A percentile compares a stretch with the other conserved stretches of the same genome.
Evolutionary conservation across 1,140 invertebrate species (phyloP).

Genomic region (Camponotus floridanus): DNA sequence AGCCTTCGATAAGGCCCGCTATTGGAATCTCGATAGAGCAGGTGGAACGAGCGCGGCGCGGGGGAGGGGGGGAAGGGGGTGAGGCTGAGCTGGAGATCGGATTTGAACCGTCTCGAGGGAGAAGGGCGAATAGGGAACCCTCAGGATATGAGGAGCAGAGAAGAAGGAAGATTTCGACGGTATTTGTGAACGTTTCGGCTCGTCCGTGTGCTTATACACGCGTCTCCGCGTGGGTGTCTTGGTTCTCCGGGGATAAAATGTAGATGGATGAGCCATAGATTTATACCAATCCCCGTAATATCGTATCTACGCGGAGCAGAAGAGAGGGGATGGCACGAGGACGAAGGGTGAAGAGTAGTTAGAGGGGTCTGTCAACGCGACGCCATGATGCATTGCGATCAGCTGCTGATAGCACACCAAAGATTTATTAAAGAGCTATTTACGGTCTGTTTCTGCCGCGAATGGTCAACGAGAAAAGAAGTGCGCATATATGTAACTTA

Average conservation of each 20-base stretch:
- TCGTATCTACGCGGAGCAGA: constrained; percentile 76
- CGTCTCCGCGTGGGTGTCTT: constrained; percentile 62
- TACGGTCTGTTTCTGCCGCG: constrained; percentile 54
- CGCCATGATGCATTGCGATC: constrained; percentile 82
- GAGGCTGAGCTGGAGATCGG: constrained; percentile 78
- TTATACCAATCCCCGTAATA: constrained; percentile 83
- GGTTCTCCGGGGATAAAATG: constrained; percentile 81
- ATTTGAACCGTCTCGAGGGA: constrained; percentile 80
- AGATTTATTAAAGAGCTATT: constrained; percentile 82
- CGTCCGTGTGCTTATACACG: constrained; percentile 26
- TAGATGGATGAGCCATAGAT: constrained; percentile 84
- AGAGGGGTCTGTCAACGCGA: constrained; percentile 81
- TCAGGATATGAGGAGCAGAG: constrained; percentile 55
- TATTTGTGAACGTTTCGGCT: constrained; percentile 56
- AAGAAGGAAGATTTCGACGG: constrained; percentile 55
- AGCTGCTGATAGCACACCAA: constrained; percentile 81
- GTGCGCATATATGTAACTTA: neutral
- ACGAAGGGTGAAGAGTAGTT: constrained; percentile 76
- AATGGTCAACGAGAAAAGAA: constrained; percentile 51
- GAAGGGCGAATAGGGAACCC: constrained; percentile 64
- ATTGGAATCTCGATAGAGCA: constrained; percentile 84
- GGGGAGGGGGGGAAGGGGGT: neutral
- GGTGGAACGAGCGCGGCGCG: constrained; percentile 13
- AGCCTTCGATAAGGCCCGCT: constrained; percentile 84
- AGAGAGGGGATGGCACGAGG: constrained; percentile 68